These are phyloP conservation scores for Strigamia transsilvanica DNA, from an alignment of 2,888 invertebrate genomes.

Conservation along the genomic window DNA sequence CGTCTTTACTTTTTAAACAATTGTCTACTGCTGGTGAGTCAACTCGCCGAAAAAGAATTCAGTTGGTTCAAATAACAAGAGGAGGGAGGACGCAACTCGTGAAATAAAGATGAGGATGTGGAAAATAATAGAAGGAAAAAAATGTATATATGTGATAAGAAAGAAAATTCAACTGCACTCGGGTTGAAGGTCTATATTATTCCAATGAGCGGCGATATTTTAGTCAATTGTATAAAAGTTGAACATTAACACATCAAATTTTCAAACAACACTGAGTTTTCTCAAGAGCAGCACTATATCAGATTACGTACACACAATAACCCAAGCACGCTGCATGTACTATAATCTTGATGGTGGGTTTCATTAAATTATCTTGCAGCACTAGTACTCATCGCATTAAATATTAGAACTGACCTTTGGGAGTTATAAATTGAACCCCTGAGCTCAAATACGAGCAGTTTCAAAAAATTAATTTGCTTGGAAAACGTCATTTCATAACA, in stretches of 20 bases:
- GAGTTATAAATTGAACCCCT: conserved; percentile 20
- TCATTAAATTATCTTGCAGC: conserved; percentile 4
- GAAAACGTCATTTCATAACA: too few species aligned
- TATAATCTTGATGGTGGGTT: conserved; percentile 14
- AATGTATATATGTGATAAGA: conserved; percentile 11
- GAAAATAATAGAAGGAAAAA: background rate
- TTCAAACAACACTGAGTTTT: background rate
- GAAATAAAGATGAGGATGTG: conserved; percentile 10
- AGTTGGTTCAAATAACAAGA: conserved; percentile 6
- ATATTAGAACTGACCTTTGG: conserved; percentile 14
- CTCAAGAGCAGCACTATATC: conserved; percentile 1
- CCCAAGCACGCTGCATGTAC: background rate
- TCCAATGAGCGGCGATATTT: background rate
- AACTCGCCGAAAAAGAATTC: background rate
- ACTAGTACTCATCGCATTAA: conserved; percentile 9
- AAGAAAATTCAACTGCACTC: background rate
- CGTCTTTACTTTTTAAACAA: background rate
- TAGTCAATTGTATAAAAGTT: background rate
- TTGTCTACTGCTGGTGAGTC: background rate
- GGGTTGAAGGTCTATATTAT: background rate
- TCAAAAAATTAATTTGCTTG: background rate
- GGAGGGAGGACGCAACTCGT: background rate
- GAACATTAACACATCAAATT: conserved; percentile 2
- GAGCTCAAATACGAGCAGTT: conserved; percentile 1
- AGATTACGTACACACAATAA: conserved; percentile 9